phyloP scores from a whole-genome alignment of 2,797 vertebrate species.

The Pogoniulus pusillus region DNA sequence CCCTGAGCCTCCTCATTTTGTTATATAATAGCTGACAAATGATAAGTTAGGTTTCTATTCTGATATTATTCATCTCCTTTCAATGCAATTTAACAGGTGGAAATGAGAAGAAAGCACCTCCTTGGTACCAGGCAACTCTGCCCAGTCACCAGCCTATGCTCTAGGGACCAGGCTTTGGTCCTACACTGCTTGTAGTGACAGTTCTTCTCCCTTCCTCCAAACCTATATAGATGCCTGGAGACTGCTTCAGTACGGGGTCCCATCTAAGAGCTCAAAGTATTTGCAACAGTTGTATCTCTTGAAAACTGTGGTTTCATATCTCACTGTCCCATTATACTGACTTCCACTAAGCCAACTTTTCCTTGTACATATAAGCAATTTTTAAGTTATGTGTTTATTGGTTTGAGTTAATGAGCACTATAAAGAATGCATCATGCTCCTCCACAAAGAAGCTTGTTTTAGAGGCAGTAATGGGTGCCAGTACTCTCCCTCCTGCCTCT shows the following conservation, averaged over 20 bases:
- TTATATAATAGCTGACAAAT: neutral
- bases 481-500: neutral
- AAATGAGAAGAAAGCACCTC: neutral
- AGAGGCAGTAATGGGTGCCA: neutral
- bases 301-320: neutral
- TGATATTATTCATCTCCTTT: neutral
- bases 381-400: neutral
- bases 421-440: neutral
- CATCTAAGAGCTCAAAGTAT: neutral
- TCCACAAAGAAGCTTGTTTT: neutral
- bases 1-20: too few relatives aligned
- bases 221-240: fast-evolving
- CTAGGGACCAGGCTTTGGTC: neutral
- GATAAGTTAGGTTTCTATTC: neutral
- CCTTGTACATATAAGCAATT: neutral
- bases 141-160: neutral
- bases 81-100: neutral
- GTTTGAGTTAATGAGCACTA: neutral
- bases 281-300: neutral
- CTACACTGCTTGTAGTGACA: neutral
- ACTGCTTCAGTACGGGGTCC: neutral
- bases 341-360: neutral
- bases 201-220: neutral
- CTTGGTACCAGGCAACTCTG: conserved; percentile 16
- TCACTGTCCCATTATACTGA: neutral